Base-by-base conservation (phyloP, 2,113 vertebrate genomes). In the Leptodactylus fuscus region DNA sequence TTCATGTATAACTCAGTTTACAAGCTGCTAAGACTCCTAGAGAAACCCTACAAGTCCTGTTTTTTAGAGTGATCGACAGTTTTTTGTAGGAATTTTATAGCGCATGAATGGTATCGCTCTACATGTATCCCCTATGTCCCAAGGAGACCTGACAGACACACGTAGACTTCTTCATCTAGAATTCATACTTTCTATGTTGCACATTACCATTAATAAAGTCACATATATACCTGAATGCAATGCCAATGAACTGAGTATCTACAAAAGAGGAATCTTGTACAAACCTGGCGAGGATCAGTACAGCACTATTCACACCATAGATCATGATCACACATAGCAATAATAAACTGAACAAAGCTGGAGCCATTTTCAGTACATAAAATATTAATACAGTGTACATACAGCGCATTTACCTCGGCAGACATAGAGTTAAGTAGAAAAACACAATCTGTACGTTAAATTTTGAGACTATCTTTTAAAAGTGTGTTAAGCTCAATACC, bases 401-500 rank as follows among this genome's bases (percentile, higher is more conserved):
- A 69, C 65, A 36, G 65, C 3, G 9, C 3, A 67, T 67, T 67
- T 36, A 67, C 4, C 5, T 67, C 29, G 18, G 18, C 16, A 3
- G 2, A 36, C 29, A 29, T 18, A 67, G 4, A 34, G 8, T 36
- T 16, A 34, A 36, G 32, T 9, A 67, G 7, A 67, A 67, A 67
- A 67, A 36, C 13, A 2, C 5, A 67, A 75, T 55, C 27, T 58
- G 34, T 38, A 41, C 18, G 58, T 38, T 15, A 78, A 78, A 79
- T n/a, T 22, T 55, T 27, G 46, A 82, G 71, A 67, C 73, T 74
- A 53, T 49, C 24, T 62, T 85, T 18, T 51, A 65, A 65, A 76
- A 77, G 53, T 36, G 3, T 71, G 65, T 16, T 75, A 48, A 16
- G 2, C 29, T 10, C 6, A 27, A 48, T 22, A n/a, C 13, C 38